Evolutionary conservation across 2,797 vertebrate genomes (phyloP).

Genomic region (Odontamblyopus rebecca): DNA sequence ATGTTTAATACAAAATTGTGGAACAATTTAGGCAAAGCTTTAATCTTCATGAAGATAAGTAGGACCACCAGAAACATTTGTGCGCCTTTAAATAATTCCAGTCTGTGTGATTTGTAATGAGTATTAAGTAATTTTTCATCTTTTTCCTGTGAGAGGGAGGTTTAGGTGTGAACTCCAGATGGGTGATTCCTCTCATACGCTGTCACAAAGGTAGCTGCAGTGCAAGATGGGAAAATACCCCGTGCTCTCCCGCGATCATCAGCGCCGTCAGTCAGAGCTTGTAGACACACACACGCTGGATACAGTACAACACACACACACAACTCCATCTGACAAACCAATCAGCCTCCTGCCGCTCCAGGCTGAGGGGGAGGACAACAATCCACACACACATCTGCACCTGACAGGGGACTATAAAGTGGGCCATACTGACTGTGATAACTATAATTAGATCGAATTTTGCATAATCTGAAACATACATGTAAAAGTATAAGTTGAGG

Average conservation of each 20-base stretch:
- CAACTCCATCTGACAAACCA: conserved; percentile 36
- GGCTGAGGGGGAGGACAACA: conserved; percentile 38
- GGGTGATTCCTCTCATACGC: conserved; percentile 49
- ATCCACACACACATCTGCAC: conserved; percentile 9
- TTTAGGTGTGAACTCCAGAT: conserved; percentile 32
- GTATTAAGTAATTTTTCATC: background rate
- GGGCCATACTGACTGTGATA: background rate
- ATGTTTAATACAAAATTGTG: too few species aligned
- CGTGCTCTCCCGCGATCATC: conserved; percentile 53
- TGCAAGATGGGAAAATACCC: conserved; percentile 57
- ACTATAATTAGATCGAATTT: background rate
- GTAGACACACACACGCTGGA: conserved; percentile 1
- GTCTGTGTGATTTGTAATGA: too few species aligned
- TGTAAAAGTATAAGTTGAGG: background rate
- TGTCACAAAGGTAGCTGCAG: conserved; percentile 42
- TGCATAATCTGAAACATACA: background rate
- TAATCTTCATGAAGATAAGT: too few species aligned
- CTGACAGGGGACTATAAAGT: background rate
- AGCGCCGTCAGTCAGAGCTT: conserved; percentile 46
- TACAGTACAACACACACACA: conserved; percentile 29
- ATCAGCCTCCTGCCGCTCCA: conserved; percentile 54
- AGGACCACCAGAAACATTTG: too few species aligned
- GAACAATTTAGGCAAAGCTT: too few species aligned
- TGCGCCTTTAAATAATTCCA: too few species aligned
- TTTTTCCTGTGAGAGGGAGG: background rate